Conservation (phyloP, 2,113 vertebrate species). For the cat (Felis catus) region DNA sequence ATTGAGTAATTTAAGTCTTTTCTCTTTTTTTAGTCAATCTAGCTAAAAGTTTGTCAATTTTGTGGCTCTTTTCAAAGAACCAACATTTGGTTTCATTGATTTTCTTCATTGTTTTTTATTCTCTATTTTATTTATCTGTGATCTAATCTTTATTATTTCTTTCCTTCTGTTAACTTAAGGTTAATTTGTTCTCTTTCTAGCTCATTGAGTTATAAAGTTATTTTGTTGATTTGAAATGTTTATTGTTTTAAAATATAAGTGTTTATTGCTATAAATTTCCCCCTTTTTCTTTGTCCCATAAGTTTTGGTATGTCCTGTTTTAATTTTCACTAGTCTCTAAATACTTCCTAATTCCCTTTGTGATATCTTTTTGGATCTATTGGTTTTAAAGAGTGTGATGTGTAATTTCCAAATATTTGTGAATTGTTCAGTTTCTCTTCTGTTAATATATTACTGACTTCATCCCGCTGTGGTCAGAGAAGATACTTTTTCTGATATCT, state of each 20-base stretch:
- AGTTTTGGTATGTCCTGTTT: not conserved
- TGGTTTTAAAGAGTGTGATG: not conserved
- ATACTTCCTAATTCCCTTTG: not conserved
- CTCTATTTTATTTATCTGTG: not conserved
- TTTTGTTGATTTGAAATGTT: not conserved
- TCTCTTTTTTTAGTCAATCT: not conserved
- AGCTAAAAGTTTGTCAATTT: not conserved
- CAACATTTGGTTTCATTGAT: not conserved
- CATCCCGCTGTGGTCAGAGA: not conserved
- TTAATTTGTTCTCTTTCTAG: not conserved
- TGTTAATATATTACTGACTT: not conserved
- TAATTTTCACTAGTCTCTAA: not conserved
- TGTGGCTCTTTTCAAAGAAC: not conserved
- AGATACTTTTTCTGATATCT: not conserved
- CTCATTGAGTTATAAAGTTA: not conserved
- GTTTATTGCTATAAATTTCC: not conserved
- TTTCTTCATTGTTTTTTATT: not conserved
- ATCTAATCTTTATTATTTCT: not conserved
- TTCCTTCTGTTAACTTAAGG: not conserved
- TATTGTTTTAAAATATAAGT: not conserved
- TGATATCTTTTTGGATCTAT: not conserved
- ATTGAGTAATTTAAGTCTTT: not conserved
- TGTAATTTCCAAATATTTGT: not conserved
- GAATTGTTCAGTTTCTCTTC: not conserved
- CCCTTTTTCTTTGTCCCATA: not conserved